Evolutionary conservation across 1,140 invertebrate species (phyloP).

Genomic region (Cheumatopsyche charites): DNA sequence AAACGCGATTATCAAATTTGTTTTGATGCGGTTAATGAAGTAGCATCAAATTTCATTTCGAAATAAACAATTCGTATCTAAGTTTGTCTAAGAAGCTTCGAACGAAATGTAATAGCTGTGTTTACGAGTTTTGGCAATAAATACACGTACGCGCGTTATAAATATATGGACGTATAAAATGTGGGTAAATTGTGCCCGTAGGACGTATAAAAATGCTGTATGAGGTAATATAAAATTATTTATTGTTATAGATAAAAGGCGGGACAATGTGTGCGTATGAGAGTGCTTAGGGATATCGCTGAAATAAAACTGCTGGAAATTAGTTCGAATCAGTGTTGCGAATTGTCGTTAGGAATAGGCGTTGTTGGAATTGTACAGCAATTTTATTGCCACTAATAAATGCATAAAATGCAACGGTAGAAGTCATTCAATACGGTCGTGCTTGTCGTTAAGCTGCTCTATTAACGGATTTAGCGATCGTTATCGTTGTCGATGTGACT

Average conservation of each 20-base stretch:
- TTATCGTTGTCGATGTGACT: slow-evolving; percentile 18
- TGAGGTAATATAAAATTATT: slow-evolving; percentile 28
- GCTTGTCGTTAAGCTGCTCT: slow-evolving; percentile 10
- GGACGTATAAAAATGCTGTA: slow-evolving; percentile 25
- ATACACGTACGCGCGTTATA: slow-evolving; percentile 4
- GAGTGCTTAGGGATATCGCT: too few species aligned
- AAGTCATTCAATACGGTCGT: not conserved
- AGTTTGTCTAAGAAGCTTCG: not conserved
- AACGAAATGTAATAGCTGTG: slow-evolving; percentile 13
- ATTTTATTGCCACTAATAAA: slow-evolving; percentile 26
- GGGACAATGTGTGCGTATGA: not conserved
- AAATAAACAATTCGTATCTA: not conserved
- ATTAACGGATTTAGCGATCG: slow-evolving; percentile 18
- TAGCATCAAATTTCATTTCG: not conserved
- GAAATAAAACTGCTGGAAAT: too few species aligned
- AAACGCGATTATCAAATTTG: not conserved
- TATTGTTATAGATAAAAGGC: slow-evolving; percentile 22
- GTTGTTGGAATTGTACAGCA: not conserved
- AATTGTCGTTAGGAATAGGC: not conserved
- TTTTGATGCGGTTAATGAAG: slow-evolving; percentile 1
- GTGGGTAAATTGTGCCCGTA: slow-evolving; percentile 18
- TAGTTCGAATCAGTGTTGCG: not conserved
- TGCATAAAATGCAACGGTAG: slow-evolving; percentile 18
- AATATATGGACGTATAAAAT: slow-evolving; percentile 15
- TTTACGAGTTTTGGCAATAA: slow-evolving; percentile 18